These are phyloP conservation scores for Callyntrura sp. DNA, from an alignment of 2,888 invertebrate genomes.

Conservation along the genomic window DNA sequence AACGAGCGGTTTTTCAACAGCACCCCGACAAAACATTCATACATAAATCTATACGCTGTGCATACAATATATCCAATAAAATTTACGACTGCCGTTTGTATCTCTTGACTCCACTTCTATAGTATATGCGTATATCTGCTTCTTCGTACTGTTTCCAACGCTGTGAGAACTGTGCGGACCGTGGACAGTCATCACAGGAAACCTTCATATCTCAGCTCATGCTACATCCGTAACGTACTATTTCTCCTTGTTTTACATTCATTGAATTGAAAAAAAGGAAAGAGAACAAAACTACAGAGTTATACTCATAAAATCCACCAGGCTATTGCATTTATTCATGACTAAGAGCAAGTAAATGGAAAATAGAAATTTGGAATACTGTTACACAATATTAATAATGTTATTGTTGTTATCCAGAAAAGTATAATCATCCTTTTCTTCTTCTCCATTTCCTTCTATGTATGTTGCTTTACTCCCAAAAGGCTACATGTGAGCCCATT, in stretches of 20 bases:
- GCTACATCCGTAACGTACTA: constrained; percentile 1
- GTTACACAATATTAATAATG: constrained; percentile 36
- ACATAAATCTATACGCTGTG: too few relatives aligned
- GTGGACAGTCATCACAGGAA: background rate
- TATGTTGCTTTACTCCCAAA: too few relatives aligned
- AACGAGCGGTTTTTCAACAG: background rate
- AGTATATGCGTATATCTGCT: background rate
- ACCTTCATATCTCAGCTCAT: background rate
- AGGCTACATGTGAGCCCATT: background rate
- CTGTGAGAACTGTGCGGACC: background rate
- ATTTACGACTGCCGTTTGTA: background rate
- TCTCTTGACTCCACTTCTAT: background rate
- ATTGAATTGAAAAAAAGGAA: constrained; percentile 28
- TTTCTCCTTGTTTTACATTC: constrained; percentile 44
- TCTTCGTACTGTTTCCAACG: too few relatives aligned
- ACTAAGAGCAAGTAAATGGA: constrained; percentile 35
- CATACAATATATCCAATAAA: background rate
- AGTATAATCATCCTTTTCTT: background rate
- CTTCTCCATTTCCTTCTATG: background rate
- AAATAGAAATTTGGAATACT: constrained; percentile 23
- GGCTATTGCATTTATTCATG: background rate
- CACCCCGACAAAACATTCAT: background rate
- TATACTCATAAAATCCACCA: background rate
- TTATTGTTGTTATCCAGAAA: background rate
- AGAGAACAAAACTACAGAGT: background rate